Evolutionary conservation across 2,888 invertebrate genomes (phyloP), one percentile per base, ranked within the genome.

Genomic region (Meteorus cinctellus): DNA sequence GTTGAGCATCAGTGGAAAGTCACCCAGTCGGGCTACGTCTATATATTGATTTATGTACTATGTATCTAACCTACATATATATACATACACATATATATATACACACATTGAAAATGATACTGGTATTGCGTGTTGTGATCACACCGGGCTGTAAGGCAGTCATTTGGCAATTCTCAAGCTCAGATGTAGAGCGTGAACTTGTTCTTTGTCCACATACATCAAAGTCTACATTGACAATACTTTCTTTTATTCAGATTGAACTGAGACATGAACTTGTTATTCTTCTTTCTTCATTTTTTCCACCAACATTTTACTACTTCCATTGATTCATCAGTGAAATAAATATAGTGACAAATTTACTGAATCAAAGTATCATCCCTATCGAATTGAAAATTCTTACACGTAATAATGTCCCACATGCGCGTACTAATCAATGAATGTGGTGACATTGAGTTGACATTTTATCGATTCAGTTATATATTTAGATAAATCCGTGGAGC

Each of bases 1-100:
- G 74, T 45, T 74, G 74, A 45, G 74, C 68, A 55, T 55, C 19
- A 55, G 19, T 2, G 55, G 16, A 48, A 48, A 74, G 45, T 62
- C 36, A 72, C n/a, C 27, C 62, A 62, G 51, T 62, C 19, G 34
- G 68, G 45, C 51, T 31, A 55, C 19, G 55, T 55, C 19, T 74
- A 82, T 84, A 87, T 87, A 87, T 87, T 87, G 87, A 87, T 87
- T 83, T 87, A 86, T 83, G 85, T 84, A 81, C 83, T 87, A 86
- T 83, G 85, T 84, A 81, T 82, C 83, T 79, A 79, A 82, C 80
- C 80, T 83, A 45, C n/a, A n/a, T 16, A 48, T 48, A 48, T 8
- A 55, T 8, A 55, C n/a, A n/a, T 6, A 55, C 16, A 14, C 5
- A 48, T 24, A 55, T 6, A n/a, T 48, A 48, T 24, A 55, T 6